Conservation (phyloP, 2,888 invertebrate genomes). For the Lucinisca nassula region DNA sequence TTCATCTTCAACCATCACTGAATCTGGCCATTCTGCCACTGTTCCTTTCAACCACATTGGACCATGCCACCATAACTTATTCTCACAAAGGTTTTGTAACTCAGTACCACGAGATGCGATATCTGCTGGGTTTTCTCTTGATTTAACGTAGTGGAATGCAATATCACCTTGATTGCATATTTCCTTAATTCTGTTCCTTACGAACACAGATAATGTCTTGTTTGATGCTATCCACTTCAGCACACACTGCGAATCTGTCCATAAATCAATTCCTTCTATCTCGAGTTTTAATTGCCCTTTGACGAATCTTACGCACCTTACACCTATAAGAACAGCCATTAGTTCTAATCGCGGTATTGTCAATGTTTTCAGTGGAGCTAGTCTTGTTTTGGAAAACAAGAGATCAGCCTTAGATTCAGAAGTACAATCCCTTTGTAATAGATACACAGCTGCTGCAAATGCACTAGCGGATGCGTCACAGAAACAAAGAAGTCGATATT, state of each 20-base stretch:
- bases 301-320: not conserved
- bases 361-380: not conserved
- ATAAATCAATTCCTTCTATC: not conserved
- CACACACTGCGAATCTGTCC: slow-evolving; percentile 1
- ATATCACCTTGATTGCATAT: not conserved
- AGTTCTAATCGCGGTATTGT: slow-evolving; percentile 8
- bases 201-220: not conserved
- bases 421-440: not conserved
- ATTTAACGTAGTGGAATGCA: not conserved
- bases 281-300: not conserved
- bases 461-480: slow-evolving; percentile 5
- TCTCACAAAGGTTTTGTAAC: not conserved
- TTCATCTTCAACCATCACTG: not conserved
- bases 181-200: not conserved
- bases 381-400: slow-evolving; percentile 11
- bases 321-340: slow-evolving; percentile 1
- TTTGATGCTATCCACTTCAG: not conserved
- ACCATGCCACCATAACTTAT: not conserved
- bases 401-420: slow-evolving; percentile 1
- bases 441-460: too few species aligned
- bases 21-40: not conserved
- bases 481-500: not conserved
- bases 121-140: not conserved
- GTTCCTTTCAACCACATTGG: not conserved
- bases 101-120: not conserved